phyloP scores from a whole-genome alignment of 2,113 vertebrate genomes.

The Salvelinus sp. region DNA sequence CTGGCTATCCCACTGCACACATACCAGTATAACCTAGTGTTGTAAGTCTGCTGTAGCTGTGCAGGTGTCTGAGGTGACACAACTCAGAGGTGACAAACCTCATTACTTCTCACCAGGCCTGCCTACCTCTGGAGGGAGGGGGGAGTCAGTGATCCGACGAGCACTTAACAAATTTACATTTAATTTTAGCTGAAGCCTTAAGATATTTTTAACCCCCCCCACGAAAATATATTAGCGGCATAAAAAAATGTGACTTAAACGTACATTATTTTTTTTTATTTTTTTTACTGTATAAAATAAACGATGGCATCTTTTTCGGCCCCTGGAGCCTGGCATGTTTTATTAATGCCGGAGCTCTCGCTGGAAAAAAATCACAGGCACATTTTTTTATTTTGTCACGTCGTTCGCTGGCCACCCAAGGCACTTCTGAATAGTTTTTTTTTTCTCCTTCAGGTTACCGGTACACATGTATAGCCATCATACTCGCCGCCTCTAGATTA shows the following conservation, averaged over 20 bases:
- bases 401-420: constrained; percentile 71
- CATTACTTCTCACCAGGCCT: constrained; percentile 37
- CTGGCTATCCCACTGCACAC: too few relatives aligned
- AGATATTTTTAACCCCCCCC: constrained; percentile 70
- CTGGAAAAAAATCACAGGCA: constrained; percentile 70
- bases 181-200: constrained; percentile 77
- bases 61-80: constrained; percentile 18
- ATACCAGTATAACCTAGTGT: not conserved
- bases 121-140: constrained; percentile 15
- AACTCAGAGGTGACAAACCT: constrained; percentile 48
- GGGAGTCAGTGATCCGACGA: constrained; percentile 74
- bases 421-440: not conserved
- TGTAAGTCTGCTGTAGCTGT: not conserved
- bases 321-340: constrained; percentile 77
- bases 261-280: constrained; percentile 48
- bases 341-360: constrained; percentile 79
- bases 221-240: constrained; percentile 73
- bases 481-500: constrained; percentile 62
- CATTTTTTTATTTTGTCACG: constrained; percentile 83
- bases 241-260: constrained; percentile 77
- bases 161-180: constrained; percentile 80
- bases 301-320: constrained; percentile 72
- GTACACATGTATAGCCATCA: constrained; percentile 59
- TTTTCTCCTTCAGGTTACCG: constrained; percentile 46
- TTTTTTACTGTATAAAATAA: constrained; percentile 72